Evolutionary conservation across 2,797 vertebrate genomes (phyloP).

Genomic region (Oophaga sylvatica): DNA sequence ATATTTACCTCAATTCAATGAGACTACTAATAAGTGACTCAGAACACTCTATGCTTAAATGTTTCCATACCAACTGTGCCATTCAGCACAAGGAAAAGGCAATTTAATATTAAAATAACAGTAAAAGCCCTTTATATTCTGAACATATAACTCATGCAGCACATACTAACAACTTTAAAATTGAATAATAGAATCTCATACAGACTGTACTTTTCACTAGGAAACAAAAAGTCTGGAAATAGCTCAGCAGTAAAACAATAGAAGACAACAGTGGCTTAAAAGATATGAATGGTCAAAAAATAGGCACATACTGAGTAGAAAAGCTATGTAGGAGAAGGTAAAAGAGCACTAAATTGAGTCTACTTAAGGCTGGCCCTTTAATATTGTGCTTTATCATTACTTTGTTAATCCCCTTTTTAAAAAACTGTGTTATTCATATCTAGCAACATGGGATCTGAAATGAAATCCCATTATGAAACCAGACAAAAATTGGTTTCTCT

Average conservation of each 20-base stretch:
- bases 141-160: constrained; percentile 28
- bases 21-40: constrained; percentile 15
- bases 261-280: constrained; percentile 38
- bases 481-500: neutral
- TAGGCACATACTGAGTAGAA: constrained; percentile 33
- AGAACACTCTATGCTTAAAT: constrained; percentile 4
- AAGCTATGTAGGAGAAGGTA: constrained; percentile 10
- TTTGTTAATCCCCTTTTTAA: constrained; percentile 23
- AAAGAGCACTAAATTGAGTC: constrained; percentile 43
- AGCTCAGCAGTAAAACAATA: constrained; percentile 52
- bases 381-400: constrained; percentile 31
- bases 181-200: constrained; percentile 46
- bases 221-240: constrained; percentile 43
- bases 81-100: constrained; percentile 32
- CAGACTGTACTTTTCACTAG: constrained; percentile 36
- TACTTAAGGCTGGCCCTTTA: constrained; percentile 21
- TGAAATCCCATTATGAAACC: constrained; percentile 21
- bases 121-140: constrained; percentile 37
- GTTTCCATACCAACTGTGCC: constrained; percentile 52
- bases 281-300: constrained; percentile 46
- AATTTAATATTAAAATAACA: constrained; percentile 46
- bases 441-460: constrained; percentile 32
- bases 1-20: constrained; percentile 2
- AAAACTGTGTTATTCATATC: constrained; percentile 35
- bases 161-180: constrained; percentile 46